Conservation (phyloP, 2,113 vertebrate species). For the Alectura lathami region DNA sequence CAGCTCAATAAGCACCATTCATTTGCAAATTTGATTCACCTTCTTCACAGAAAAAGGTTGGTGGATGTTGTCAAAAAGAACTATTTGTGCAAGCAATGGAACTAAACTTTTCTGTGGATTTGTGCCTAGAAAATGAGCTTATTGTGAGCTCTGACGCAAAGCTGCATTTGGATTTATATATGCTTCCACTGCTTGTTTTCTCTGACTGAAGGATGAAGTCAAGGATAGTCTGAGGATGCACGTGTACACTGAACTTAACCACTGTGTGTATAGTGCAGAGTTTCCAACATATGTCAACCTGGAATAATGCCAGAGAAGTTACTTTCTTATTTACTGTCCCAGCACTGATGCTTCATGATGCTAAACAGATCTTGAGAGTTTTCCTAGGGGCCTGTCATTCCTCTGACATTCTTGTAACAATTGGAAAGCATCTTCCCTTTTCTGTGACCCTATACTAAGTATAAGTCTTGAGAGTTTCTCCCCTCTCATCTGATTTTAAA, state of each 20-base stretch:
- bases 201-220: background rate
- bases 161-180: background rate
- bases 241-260: background rate
- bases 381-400: background rate
- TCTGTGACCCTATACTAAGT: background rate
- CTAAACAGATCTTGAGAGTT: background rate
- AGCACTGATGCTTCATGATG: background rate
- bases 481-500: background rate
- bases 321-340: background rate
- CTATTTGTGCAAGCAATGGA: background rate
- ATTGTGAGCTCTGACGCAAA: background rate
- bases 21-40: background rate
- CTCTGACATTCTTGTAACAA: background rate
- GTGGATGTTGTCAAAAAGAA: background rate
- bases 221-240: background rate
- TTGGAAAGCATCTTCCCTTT: background rate
- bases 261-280: background rate
- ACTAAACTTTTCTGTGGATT: background rate
- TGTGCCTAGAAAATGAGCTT: background rate
- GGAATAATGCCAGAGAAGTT: background rate
- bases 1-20: background rate
- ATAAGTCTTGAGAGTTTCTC: background rate
- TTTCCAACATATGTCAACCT: background rate
- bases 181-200: background rate
- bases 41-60: background rate